Percentiles rank a stretch among this genome's conserved stretches.
Evolutionary conservation across 2,113 vertebrate species (phyloP).

Genomic region (Alligator mississippiensis): DNA sequence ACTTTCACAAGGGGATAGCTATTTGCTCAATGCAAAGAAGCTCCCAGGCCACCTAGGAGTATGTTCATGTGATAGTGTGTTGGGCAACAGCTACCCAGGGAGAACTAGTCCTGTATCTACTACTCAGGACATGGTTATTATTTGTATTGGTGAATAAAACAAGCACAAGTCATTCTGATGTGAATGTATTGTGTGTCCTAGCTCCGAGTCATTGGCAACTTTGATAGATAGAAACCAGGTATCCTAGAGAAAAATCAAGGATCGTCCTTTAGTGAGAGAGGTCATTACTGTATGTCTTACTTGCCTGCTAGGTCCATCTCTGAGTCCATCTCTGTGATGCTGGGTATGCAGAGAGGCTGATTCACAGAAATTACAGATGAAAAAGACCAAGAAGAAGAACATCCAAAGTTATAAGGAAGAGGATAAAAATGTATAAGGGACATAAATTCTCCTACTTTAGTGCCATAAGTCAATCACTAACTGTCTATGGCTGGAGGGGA

Average conservation of each 20-base stretch:
- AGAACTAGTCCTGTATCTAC: no score
- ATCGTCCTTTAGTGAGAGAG: conserved; percentile 20
- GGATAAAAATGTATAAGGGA: rapidly evolving
- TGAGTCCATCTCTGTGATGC: not conserved
- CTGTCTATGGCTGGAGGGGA: not conserved
- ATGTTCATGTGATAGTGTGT: no score
- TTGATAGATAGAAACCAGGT: not conserved
- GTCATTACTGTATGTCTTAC: conserved; percentile 10
- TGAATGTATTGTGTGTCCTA: no score
- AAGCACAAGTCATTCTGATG: no score
- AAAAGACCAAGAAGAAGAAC: not conserved
- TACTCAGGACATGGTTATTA: no score
- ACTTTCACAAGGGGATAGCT: no score
- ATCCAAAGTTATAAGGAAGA: rapidly evolving
- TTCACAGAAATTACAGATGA: not conserved
- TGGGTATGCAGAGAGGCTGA: not conserved
- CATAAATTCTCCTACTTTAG: not conserved
- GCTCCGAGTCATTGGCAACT: not conserved
- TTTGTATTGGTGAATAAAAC: no score
- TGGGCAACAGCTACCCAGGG: no score
- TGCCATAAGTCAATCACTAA: not conserved
- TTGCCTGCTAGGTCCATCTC: not conserved
- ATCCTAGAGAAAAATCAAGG: conserved; percentile 24
- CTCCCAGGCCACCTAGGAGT: no score
- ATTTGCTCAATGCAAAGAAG: no score